These are phyloP conservation scores for Furcula furcula DNA, from an alignment of 2,888 invertebrate species.

Conservation along the genomic window DNA sequence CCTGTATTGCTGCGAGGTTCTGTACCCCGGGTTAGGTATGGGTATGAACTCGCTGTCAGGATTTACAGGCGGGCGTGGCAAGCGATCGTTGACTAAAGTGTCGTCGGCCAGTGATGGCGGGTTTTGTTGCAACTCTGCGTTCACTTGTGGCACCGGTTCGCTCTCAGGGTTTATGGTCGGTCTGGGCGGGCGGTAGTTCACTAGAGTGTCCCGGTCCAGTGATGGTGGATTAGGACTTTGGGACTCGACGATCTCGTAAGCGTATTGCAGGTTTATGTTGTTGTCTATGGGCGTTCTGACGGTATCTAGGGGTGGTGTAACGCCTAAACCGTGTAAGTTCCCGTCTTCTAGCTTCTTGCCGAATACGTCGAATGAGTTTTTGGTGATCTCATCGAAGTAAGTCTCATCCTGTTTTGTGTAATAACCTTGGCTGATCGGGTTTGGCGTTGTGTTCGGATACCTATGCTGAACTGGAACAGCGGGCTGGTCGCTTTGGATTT, in stretches of 20 bases:
- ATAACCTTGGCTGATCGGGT: conserved; percentile 82
- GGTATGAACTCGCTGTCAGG: conserved; percentile 85
- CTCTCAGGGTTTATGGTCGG: conserved; percentile 86
- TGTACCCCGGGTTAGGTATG: conserved; percentile 70
- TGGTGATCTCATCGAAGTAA: conserved; percentile 87
- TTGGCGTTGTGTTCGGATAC: conserved; percentile 74
- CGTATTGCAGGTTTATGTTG: conserved; percentile 79
- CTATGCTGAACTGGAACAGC: conserved; percentile 47
- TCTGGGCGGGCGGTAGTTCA: conserved; percentile 86
- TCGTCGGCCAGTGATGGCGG: conserved; percentile 82
- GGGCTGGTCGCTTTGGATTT: conserved; percentile 63
- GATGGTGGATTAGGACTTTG: conserved; percentile 67
- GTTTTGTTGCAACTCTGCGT: conserved; percentile 56
- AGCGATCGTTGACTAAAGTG: conserved; percentile 86
- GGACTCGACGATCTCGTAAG: conserved; percentile 66
- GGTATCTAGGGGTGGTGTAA: conserved; percentile 69
- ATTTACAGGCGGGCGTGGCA: conserved; percentile 85
- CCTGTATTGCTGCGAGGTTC: conserved; percentile 58
- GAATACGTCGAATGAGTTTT: conserved; percentile 88
- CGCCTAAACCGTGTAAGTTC: conserved; percentile 70
- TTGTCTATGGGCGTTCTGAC: conserved; percentile 74
- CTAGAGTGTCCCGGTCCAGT: conserved; percentile 85
- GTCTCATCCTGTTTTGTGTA: conserved; percentile 86
- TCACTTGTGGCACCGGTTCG: conserved; percentile 69
- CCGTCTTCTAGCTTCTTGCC: conserved; percentile 84